Evolutionary conservation across 2,888 invertebrate species (phyloP).

Genomic region (Sinotaia quadrata): DNA sequence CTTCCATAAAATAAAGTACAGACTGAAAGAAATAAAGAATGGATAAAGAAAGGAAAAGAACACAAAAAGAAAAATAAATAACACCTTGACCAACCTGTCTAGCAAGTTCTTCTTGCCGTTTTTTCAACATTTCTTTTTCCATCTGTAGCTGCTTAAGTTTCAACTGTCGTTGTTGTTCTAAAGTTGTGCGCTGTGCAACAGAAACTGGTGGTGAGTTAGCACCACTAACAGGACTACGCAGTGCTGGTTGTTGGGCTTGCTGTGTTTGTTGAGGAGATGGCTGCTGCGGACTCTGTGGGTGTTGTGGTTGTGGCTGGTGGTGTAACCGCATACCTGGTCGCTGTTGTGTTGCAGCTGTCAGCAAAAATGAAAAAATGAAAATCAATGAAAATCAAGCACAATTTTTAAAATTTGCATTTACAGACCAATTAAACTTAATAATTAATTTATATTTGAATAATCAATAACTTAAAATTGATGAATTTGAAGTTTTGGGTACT

Average conservation of each 20-base stretch:
- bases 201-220: conserved; percentile 35
- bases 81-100: conserved; percentile 81
- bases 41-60: too few relatives aligned
- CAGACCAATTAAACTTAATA: background rate
- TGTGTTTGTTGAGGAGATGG: conserved; percentile 74
- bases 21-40: background rate
- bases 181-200: conserved; percentile 20
- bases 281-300: conserved; percentile 43
- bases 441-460: too few relatives aligned
- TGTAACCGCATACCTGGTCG: conserved; percentile 43
- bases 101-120: conserved; percentile 90
- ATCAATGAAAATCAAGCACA: background rate
- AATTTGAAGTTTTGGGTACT: too few relatives aligned
- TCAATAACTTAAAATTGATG: too few relatives aligned
- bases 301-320: conserved; percentile 73
- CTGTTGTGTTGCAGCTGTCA: conserved; percentile 40
- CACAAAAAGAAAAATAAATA: background rate
- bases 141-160: conserved; percentile 81
- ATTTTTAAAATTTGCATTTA: background rate
- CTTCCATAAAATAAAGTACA: background rate
- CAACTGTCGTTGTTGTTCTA: conserved; percentile 67
- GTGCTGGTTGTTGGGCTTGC: conserved; percentile 73
- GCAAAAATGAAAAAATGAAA: background rate
- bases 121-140: conserved; percentile 89
- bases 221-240: conserved; percentile 55